Conservation (phyloP, 2,797 vertebrate species). For the Tokudaia tokunoshimensis region DNA sequence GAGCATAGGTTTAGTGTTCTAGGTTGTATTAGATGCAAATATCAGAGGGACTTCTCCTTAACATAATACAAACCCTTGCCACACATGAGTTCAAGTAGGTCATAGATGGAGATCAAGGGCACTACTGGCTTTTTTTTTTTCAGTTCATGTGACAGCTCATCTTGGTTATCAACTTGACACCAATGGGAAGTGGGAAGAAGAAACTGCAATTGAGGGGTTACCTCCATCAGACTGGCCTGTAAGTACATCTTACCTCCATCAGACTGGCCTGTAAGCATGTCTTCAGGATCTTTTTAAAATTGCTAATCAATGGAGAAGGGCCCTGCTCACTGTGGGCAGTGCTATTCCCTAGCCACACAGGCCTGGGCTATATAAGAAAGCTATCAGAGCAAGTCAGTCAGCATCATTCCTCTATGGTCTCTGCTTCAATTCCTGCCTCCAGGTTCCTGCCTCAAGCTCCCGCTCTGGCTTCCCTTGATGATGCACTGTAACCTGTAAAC, state of each 20-base stretch:
- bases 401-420: background rate
- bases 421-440: background rate
- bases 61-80: background rate
- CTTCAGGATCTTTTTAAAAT: background rate
- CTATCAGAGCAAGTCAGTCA: background rate
- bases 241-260: background rate
- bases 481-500: background rate
- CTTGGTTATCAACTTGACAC: background rate
- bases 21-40: background rate
- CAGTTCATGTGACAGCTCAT: background rate
- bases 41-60: conserved; percentile 1
- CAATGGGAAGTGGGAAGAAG: background rate
- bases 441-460: background rate
- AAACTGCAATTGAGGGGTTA: background rate
- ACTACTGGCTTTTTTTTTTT: conserved; percentile 26
- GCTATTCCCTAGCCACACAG: background rate
- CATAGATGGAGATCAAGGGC: conserved; percentile 3
- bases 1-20: background rate
- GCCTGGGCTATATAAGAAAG: background rate
- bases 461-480: too few species aligned
- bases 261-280: background rate
- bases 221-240: background rate
- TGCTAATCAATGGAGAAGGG: background rate
- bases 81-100: background rate
- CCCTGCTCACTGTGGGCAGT: background rate